Evolutionary conservation across 2,888 invertebrate species (phyloP).

Genomic region (Rhyacophila evoluta): DNA sequence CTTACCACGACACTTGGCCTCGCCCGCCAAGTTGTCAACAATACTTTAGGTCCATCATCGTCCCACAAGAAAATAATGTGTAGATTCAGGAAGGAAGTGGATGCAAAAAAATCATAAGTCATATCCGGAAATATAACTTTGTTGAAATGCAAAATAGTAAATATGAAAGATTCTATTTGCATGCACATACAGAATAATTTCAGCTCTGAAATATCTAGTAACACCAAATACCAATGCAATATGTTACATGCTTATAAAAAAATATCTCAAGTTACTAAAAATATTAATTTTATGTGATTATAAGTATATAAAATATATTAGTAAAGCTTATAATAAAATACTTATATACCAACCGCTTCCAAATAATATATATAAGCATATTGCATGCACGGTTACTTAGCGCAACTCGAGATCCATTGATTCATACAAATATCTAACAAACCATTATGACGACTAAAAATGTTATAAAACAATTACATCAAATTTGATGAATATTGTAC

Average conservation of each 20-base stretch:
- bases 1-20: constrained; percentile 52
- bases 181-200: too few species aligned
- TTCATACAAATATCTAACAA: too few species aligned
- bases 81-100: background rate
- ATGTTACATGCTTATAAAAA: background rate
- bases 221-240: background rate
- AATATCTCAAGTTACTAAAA: background rate
- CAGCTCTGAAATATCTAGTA: too few species aligned
- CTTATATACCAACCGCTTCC: background rate
- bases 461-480: too few species aligned
- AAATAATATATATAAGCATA: background rate
- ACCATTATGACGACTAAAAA: too few species aligned
- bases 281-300: too few species aligned
- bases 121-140: too few species aligned
- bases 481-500: too few species aligned
- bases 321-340: background rate
- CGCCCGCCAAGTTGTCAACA: constrained; percentile 46
- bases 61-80: background rate
- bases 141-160: background rate
- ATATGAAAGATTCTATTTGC: background rate
- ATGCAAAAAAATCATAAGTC: too few species aligned
- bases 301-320: background rate
- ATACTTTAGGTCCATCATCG: background rate
- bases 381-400: too few species aligned
- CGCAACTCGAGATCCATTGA: too few species aligned